Conservation (phyloP, 2,113 vertebrate species). For the Thunnus maccoyii region DNA sequence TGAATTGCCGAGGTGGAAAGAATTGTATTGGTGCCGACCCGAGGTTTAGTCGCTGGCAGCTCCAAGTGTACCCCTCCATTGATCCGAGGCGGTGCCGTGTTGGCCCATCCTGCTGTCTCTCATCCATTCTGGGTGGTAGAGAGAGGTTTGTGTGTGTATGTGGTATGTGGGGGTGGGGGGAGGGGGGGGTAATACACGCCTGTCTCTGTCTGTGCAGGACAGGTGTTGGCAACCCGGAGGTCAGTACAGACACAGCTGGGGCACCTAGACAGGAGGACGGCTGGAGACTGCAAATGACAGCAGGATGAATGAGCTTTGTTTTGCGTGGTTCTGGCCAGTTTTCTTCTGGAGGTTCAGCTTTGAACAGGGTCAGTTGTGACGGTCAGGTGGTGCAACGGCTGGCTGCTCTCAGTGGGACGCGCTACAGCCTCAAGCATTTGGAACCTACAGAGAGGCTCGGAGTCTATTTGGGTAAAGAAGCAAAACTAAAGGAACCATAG, state of each 20-base stretch:
- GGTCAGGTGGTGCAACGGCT: conserved; percentile 59
- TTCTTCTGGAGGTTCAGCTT: conserved; percentile 54
- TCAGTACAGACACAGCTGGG: conserved; percentile 67
- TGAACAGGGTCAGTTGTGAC: conserved; percentile 60
- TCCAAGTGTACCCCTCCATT: conserved; percentile 64
- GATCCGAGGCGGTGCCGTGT: conserved; percentile 63
- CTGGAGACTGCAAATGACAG: conserved; percentile 67
- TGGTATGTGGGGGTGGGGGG: conserved; percentile 3
- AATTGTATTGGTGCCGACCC: conserved; percentile 64
- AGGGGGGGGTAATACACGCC: not conserved
- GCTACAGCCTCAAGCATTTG: conserved; percentile 39
- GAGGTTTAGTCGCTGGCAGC: conserved; percentile 72
- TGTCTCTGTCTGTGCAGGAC: conserved; percentile 59
- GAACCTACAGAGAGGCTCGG: conserved; percentile 34
- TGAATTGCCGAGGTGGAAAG: conserved; percentile 72
- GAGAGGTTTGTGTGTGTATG: conserved; percentile 18
- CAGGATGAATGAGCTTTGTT: conserved; percentile 75
- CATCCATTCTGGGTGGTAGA: conserved; percentile 65
- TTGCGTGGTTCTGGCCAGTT: conserved; percentile 47
- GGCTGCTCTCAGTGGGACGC: conserved; percentile 55
- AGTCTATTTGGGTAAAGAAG: conserved; percentile 61
- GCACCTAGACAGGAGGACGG: conserved; percentile 55
- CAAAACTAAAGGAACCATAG: conserved; percentile 53
- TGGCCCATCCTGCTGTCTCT: conserved; percentile 68
- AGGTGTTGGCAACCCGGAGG: conserved; percentile 69